phyloP scores from a whole-genome alignment of 2,113 vertebrate genomes.

The Dasyornis broadbenti region DNA sequence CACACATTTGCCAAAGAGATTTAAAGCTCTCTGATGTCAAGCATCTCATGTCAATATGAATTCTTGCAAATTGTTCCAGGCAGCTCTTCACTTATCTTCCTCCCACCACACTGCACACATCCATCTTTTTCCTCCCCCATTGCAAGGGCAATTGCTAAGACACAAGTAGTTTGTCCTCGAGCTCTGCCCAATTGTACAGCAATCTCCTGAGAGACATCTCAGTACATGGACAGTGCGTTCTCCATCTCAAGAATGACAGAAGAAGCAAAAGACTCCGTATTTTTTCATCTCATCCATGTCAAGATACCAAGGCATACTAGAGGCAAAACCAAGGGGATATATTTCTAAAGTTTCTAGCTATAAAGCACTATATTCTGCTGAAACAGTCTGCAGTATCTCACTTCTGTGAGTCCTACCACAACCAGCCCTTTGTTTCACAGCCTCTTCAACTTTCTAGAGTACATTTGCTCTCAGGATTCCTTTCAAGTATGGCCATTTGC shows the following conservation, averaged over 20 bases:
- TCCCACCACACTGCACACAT: not conserved
- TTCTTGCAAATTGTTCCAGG: not conserved
- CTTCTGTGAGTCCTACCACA: not conserved
- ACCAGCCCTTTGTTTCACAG: not conserved
- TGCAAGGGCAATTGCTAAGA: not conserved
- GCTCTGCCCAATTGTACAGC: not conserved
- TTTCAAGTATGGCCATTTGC: not conserved
- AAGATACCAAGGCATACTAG: not conserved
- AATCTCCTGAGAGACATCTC: not conserved
- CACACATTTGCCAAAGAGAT: not conserved
- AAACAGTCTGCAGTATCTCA: not conserved
- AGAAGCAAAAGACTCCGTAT: not conserved
- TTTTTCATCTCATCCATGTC: not conserved
- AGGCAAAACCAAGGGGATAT: not conserved
- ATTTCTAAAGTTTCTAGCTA: not conserved
- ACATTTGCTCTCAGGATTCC: not conserved
- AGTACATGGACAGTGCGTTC: not conserved
- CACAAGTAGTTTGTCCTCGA: not conserved
- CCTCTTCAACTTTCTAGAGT: not conserved
- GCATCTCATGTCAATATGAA: not conserved
- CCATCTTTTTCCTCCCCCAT: no score
- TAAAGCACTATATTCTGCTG: not conserved
- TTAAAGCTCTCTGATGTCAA: not conserved
- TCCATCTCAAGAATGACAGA: not conserved
- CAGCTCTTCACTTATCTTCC: not conserved